Conservation (phyloP, 1,140 invertebrate species). For the Pristionchus pacificus region DNA sequence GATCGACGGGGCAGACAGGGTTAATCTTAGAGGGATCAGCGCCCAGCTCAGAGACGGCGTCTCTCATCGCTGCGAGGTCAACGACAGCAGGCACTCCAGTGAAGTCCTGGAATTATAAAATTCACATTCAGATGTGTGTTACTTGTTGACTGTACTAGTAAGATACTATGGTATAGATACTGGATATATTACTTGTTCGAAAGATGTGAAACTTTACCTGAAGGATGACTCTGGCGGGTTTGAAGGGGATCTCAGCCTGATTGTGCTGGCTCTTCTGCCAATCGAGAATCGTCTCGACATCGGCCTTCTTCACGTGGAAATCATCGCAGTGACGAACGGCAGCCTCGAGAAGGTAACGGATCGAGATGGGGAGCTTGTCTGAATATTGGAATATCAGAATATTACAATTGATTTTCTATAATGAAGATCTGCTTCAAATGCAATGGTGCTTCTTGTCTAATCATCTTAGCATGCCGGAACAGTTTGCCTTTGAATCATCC, state of each 20-base stretch:
- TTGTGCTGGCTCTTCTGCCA: slow-evolving; percentile 75
- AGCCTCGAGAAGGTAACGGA: slow-evolving; percentile 86
- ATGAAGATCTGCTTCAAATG: slow-evolving; percentile 4
- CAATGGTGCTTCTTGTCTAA: too few relatives aligned
- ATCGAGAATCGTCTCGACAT: slow-evolving; percentile 84
- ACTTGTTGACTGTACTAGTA: too few relatives aligned
- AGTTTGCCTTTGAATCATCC: too few relatives aligned
- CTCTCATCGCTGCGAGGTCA: slow-evolving; percentile 96
- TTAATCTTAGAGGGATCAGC: slow-evolving; percentile 90
- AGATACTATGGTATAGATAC: slow-evolving; percentile 9
- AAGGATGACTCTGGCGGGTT: slow-evolving; percentile 86
- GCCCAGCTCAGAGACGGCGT: slow-evolving; percentile 80
- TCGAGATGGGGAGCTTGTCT: slow-evolving; percentile 79
- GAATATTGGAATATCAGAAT: slow-evolving; percentile 10
- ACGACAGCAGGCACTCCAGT: slow-evolving; percentile 97
- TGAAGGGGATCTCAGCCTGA: slow-evolving; percentile 88
- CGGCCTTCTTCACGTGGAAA: slow-evolving; percentile 76
- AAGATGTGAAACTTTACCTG: slow-evolving; percentile 69
- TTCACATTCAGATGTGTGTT: too few relatives aligned
- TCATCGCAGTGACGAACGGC: slow-evolving; percentile 92
- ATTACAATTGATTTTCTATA: slow-evolving; percentile 4
- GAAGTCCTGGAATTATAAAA: slow-evolving; percentile 60
- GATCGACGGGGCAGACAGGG: slow-evolving; percentile 90
- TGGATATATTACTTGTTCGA: slow-evolving; percentile 28
- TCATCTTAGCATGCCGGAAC: slow-evolving; percentile 3